phyloP scores from a whole-genome alignment of 2,113 vertebrate genomes.

The Mesitornis unicolor region DNA sequence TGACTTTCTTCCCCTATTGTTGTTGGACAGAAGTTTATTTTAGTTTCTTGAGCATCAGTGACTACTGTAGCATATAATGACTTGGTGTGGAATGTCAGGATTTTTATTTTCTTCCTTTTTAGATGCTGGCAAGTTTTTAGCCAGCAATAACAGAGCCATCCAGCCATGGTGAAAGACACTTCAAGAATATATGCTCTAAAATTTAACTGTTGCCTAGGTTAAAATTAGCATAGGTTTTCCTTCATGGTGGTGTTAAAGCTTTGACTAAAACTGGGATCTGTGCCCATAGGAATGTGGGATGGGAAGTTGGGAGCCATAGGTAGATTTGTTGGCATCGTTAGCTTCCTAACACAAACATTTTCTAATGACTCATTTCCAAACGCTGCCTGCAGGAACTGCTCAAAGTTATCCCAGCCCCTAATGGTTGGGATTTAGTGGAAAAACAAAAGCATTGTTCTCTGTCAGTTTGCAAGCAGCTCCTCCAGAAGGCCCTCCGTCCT shows the following conservation, averaged over 20 bases:
- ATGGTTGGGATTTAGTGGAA: slow-evolving; percentile 13
- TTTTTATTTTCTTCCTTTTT: not conserved
- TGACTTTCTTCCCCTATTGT: not conserved
- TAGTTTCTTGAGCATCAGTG: not conserved
- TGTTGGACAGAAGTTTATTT: not conserved
- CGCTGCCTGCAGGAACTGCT: slow-evolving; percentile 40
- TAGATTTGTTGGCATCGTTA: slow-evolving; percentile 2
- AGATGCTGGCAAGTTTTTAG: not conserved
- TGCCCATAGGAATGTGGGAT: not conserved
- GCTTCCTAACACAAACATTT: slow-evolving; percentile 48
- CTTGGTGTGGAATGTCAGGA: not conserved
- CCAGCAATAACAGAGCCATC: not conserved
- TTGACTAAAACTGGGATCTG: not conserved
- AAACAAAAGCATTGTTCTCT: slow-evolving; percentile 25
- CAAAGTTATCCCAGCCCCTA: slow-evolving; percentile 22
- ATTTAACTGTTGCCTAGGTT: not conserved
- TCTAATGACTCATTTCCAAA: slow-evolving; percentile 49
- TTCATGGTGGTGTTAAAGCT: not conserved
- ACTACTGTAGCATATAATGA: not conserved
- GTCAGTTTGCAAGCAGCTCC: not conserved
- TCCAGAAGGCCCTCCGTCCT: not conserved
- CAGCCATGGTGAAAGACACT: not conserved
- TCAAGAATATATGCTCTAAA: not conserved
- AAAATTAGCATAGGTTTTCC: not conserved
- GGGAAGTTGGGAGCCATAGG: not conserved